These are phyloP conservation scores for Hypomecis punctinalis DNA, from an alignment of 2,888 invertebrate genomes.

Conservation along the genomic window DNA sequence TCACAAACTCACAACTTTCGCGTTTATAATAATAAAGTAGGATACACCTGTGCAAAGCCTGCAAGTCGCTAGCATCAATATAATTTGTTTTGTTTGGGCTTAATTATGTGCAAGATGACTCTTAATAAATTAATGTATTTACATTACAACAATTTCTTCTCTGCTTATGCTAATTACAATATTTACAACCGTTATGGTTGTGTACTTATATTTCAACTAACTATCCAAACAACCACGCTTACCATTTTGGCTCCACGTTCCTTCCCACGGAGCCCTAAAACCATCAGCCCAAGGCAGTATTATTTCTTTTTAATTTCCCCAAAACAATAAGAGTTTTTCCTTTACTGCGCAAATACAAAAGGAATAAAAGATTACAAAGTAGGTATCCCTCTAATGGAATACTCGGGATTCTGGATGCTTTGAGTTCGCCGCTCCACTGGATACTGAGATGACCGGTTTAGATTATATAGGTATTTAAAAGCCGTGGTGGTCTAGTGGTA, in stretches of 20 bases:
- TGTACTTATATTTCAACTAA: too few species aligned
- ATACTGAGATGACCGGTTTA: slow-evolving; percentile 4
- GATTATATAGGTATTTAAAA: neutral
- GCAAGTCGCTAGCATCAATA: too few species aligned
- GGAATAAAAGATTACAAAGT: slow-evolving; percentile 32
- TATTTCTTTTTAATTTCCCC: slow-evolving; percentile 39
- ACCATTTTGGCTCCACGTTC: slow-evolving; percentile 2
- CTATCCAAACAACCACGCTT: neutral
- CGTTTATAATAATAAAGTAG: too few species aligned
- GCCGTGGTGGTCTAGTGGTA: too few species aligned
- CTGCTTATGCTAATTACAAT: too few species aligned
- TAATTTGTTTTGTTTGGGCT: too few species aligned
- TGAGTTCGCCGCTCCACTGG: slow-evolving; percentile 5
- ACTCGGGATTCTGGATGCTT: slow-evolving; percentile 20
- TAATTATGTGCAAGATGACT: too few species aligned
- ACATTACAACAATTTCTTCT: too few species aligned
- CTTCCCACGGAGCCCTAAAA: slow-evolving; percentile 12
- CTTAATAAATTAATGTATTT: too few species aligned
- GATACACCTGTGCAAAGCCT: too few species aligned
- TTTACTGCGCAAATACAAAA: slow-evolving; percentile 35
- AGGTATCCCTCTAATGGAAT: slow-evolving; percentile 30
- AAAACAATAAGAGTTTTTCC: slow-evolving; percentile 31
- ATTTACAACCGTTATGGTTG: too few species aligned
- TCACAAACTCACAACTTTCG: too few species aligned
- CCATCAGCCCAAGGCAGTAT: slow-evolving; percentile 23